Base-by-base conservation (phyloP, 2,888 invertebrate genomes). In the Drosophila limbata region DNA sequence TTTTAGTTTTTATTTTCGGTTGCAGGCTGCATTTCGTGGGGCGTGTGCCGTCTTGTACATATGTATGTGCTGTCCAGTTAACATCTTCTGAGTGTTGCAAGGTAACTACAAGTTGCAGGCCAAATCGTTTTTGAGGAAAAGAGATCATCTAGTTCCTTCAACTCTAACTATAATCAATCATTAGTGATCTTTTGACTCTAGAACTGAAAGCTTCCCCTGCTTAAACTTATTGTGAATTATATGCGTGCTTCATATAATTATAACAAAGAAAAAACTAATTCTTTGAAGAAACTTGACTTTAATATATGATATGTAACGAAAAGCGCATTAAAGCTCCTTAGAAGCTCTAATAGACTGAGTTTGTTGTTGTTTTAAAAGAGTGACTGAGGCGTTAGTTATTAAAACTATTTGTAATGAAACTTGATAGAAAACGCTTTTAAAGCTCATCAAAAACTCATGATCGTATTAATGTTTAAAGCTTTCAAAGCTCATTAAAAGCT, bases 51-150 rank as follows among this genome's bases (percentile, higher is more conserved):
- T 64, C 50, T n/a, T n/a, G 35, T 5, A 13, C n/a, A 2, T 37
- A 5, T 81, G 56, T 68, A 50, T 42, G 56, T 63, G n/a, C 37
- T 71, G 83, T 88, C 76, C 81, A 84, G 88, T 87, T 81, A 88
- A 84, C 83, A 81, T 52, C 79, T 66, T 71, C 50, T 53, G 71
- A 73, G 61, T 62, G 55, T 47, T 47, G 31, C 21, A 15, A 45
- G 33, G 1, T 13, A 35, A 48, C 19, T 8, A 40, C 31, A 40
- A 17, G 19, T 25, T 57, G 13, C 21, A 28, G 11, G 2, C 17
- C 8, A 35, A 19, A 35, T 33, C 8, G 17, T 15, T n/a, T n/a
- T 25, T 25, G 17, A 31, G 15, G 10, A 9, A 33, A 19, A 8
- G 13, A 33, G 50, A 50, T 35, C 31, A 33, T 31, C 17, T 17